Base-by-base conservation (phyloP, 1,140 invertebrate species). In the Melitaea cinxia region DNA sequence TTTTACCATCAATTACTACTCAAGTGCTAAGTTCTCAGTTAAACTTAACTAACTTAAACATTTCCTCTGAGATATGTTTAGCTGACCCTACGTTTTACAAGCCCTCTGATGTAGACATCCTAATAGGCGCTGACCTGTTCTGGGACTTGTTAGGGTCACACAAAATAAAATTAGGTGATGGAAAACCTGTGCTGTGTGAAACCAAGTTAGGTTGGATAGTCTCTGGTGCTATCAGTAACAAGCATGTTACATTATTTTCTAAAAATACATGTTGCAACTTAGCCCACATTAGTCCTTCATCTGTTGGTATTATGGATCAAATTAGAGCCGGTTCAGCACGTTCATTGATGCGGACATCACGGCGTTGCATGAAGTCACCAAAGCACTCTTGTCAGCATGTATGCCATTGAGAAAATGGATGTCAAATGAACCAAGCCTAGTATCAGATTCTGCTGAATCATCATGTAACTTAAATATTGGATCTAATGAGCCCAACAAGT, bases 41-140 rank as follows among this genome's bases (percentile, higher is more conserved):
- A 26, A 17, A 73, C 47, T 23, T 68, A 17, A 39, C 17, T 4
- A 59, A 37, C 14, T 26, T 77, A 17, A 71, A 71, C 14, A 78
- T 75, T 35, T 72, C 75, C 10, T 37, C 55, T 21, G 1, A 55
- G 12, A 39, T 55, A 4, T 55, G 33, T 39, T 68, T 85, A 39
- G 78, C 85, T 17, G 82, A 88, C 66, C 78, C 77, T 17, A 23
- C 52, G 9, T 87, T 78, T 53, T 55, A 72, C 47, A 58, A 57
- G 12, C 67, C 73, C 7, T 56, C 70, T 5, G 30, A 26, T 10
- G 23, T 75, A 28, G 67, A 75, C 17, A 61, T 75, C 15, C 26
- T 75, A 35, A 56, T 71, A 39, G 73, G 70, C 1, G 70, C 73
- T 42, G 73, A 73, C 28, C 55, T 71, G 33, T 77, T 75, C 47